phyloP scores from a whole-genome alignment of 2,113 vertebrate species.

The Microcebus ravelobensis region DNA sequence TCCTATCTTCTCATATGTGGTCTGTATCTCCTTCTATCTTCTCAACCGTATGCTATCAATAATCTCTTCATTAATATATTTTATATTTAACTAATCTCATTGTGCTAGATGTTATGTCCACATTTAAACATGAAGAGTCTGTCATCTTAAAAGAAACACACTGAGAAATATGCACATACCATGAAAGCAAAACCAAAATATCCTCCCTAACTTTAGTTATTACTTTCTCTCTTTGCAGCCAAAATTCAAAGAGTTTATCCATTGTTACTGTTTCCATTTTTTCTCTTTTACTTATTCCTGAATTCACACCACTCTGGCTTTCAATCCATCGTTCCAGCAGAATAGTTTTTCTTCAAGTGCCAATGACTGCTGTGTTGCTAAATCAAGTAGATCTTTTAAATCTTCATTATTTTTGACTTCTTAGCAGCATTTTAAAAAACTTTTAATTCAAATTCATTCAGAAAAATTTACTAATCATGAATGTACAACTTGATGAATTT shows the following conservation, averaged over 20 bases:
- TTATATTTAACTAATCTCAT: neutral
- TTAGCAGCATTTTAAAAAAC: neutral
- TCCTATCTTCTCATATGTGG: neutral
- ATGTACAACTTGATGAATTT: neutral
- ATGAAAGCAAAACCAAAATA: neutral
- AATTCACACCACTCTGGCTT: neutral
- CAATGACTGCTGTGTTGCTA: neutral
- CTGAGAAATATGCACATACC: neutral
- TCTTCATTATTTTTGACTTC: neutral
- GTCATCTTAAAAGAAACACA: slow-evolving; percentile 17
- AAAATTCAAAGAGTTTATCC: neutral
- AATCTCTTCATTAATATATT: slow-evolving; percentile 1
- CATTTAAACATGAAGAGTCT: neutral
- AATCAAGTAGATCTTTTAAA: neutral
- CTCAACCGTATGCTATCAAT: neutral
- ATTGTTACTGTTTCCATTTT: neutral
- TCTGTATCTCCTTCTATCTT: neutral
- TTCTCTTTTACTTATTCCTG: neutral
- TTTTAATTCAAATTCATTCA: slow-evolving; percentile 7
- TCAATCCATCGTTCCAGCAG: neutral
- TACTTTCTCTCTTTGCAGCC: neutral
- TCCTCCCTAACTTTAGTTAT: neutral
- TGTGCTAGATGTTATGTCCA: neutral
- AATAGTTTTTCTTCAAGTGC: neutral
- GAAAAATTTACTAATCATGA: neutral